phyloP scores from a whole-genome alignment of 1,140 invertebrate genomes.

The Neodiprion virginianus region DNA sequence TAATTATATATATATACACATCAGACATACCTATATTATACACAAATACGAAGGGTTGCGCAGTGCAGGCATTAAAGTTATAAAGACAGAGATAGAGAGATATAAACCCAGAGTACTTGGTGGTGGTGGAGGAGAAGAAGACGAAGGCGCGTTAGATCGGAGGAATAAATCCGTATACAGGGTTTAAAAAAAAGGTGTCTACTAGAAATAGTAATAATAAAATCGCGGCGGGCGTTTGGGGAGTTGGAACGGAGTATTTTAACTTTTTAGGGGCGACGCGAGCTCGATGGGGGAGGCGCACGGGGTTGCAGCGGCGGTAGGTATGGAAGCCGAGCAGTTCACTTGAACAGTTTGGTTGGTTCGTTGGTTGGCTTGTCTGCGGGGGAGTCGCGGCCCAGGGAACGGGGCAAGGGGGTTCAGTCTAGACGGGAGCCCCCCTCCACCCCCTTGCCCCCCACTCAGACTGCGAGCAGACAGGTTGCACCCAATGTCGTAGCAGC shows the following conservation, averaged over 20 bases:
- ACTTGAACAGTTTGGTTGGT: constrained; percentile 57
- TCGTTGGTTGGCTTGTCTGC: constrained; percentile 41
- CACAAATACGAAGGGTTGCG: too few species aligned
- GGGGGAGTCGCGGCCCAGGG: constrained; percentile 27
- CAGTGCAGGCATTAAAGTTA: too few species aligned
- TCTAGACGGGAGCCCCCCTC: constrained; percentile 55
- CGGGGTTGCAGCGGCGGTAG: constrained; percentile 9
- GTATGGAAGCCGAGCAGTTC: constrained; percentile 42
- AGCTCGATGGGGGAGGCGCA: constrained; percentile 35
- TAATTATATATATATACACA: too few species aligned
- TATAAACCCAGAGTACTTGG: too few species aligned
- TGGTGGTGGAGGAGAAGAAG: constrained; percentile 9
- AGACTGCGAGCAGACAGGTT: constrained; percentile 55
- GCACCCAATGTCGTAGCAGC: constrained; percentile 54
- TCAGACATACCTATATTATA: too few species aligned
- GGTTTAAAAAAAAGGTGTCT: constrained; percentile 33
- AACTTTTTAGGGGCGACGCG: constrained; percentile 52
- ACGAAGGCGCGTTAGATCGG: constrained; percentile 31
- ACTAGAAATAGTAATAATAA: constrained; percentile 55
- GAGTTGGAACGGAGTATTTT: constrained; percentile 54
- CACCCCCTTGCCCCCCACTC: constrained; percentile 46
- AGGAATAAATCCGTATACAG: background rate
- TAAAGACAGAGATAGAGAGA: too few species aligned
- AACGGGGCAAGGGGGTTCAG: constrained; percentile 40
- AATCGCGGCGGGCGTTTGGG: constrained; percentile 41